Evolutionary conservation across 2,888 invertebrate genomes (phyloP).

Genomic region (Idaea aversata): DNA sequence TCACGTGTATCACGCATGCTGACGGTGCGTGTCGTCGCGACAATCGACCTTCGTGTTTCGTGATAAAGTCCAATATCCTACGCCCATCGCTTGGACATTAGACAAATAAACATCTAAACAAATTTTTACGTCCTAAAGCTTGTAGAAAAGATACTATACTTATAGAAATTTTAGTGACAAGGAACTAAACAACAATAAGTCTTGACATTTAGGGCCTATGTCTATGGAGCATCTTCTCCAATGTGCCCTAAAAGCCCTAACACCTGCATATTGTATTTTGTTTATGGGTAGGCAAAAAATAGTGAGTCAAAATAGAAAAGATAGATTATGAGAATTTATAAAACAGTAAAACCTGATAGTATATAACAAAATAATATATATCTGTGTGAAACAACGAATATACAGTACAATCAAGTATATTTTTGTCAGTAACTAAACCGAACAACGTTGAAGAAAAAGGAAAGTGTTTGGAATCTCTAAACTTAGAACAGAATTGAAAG

Average conservation of each 20-base stretch:
- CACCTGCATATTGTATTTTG: not conserved
- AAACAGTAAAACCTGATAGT: not conserved
- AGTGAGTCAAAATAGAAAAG: too few species aligned
- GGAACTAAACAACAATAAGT: not conserved
- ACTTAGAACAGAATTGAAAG: constrained; percentile 13
- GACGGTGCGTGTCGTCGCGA: constrained; percentile 47
- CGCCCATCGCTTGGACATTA: not conserved
- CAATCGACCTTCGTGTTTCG: constrained; percentile 48
- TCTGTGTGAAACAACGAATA: not conserved
- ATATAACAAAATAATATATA: not conserved
- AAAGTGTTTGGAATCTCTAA: constrained; percentile 4
- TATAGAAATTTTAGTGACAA: not conserved
- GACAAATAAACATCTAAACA: not conserved
- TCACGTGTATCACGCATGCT: constrained; percentile 66
- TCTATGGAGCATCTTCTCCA: too few species aligned
- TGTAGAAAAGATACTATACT: not conserved
- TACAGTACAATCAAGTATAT: not conserved
- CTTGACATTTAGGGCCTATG: too few species aligned
- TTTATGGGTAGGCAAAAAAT: not conserved
- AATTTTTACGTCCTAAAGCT: not conserved
- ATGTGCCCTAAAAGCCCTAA: not conserved
- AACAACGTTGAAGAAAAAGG: not conserved
- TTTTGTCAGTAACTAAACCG: not conserved
- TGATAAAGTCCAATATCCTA: constrained; percentile 6
- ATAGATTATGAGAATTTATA: not conserved